Percentiles rank a stretch among this genome's conserved stretches.
Conservation (phyloP, 2,888 invertebrate species). For the Leptinotarsa rubiginosa region DNA sequence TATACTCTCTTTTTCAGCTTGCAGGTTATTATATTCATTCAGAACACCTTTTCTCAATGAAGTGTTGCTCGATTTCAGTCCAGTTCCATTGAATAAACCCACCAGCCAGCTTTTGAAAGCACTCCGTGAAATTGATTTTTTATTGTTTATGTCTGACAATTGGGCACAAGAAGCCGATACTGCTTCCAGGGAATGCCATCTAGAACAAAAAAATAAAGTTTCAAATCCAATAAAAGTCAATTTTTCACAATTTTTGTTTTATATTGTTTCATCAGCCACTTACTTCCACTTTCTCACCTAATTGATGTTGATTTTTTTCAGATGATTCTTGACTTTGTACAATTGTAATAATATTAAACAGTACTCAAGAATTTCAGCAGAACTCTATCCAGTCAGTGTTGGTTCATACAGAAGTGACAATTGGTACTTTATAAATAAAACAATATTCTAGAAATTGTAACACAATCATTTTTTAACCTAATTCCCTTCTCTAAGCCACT, state of each 20-base stretch:
- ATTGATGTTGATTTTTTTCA: too few species aligned
- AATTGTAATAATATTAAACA: too few species aligned
- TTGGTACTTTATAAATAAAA: too few species aligned
- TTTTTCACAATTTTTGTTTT: not conserved
- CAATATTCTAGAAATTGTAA: too few species aligned
- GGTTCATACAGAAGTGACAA: too few species aligned
- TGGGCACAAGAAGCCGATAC: conserved; percentile 66
- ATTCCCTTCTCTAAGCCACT: too few species aligned
- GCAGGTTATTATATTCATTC: conserved; percentile 69
- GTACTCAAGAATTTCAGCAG: too few species aligned
- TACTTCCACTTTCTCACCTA: too few species aligned
- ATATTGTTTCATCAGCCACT: too few species aligned
- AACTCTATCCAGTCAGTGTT: too few species aligned
- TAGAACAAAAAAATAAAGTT: conserved; percentile 42
- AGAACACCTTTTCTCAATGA: conserved; percentile 70
- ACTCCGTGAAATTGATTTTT: conserved; percentile 70
- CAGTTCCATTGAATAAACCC: conserved; percentile 80
- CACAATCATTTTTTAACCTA: too few species aligned
- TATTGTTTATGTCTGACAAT: conserved; percentile 66
- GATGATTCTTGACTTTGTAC: too few species aligned
- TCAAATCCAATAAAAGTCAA: not conserved
- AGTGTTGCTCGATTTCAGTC: conserved; percentile 75
- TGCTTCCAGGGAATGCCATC: conserved; percentile 85
- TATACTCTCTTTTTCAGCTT: conserved; percentile 72
- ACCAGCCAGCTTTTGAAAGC: conserved; percentile 80